Base-by-base conservation (phyloP, 1,140 invertebrate genomes). In the Parasteatoda tepidariorum region DNA sequence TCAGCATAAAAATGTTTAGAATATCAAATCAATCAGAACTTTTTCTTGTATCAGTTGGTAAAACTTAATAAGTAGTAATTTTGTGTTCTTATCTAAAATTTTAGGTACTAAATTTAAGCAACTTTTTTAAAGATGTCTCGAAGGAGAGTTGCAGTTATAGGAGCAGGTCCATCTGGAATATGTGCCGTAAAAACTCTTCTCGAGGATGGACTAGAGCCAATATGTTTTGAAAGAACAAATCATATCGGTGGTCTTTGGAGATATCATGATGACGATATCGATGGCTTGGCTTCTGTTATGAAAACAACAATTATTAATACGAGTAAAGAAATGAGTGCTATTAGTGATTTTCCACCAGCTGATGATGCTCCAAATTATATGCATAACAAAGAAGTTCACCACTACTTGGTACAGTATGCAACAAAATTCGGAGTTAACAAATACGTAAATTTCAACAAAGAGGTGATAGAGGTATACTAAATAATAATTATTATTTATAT, bases 211-310 rank as follows among this genome's bases (percentile, higher is more conserved):
- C 18, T 84, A 4, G 64, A 61, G 2, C 55, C 71, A 1, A 24
- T 48, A 4, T 76, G 71, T 9, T 84, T 54, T 54, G 82, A 84
- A 24, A 59, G n/a, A 61, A 75, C 88, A 18, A 48, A 85, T 64
- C 87, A 90, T 68, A 87, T 91, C 57, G 91, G 91, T 4, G 91
- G 91, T 41, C 87, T 92, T 0, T 91, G 91, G 91, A 89, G 90
- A 68, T 92, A 90, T 84, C 55, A 88, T 26, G 88, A 89, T 2
- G 85, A 88, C 9, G 85, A 86, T 2, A 85, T 84, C 13, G 13
- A 86, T 73, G 71, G 88, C 71, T 18, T 78, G 85, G 87, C 85
- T 83, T 88, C 59, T 86, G 85, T 86, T 3, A 86, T 84, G 78
- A 86, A 86, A 22, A 71, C 57, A 11, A 86, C 86, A 18, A 30